Conservation (phyloP, 53 echinoderm and acorn worm species). For the Holothuria scabra region DNA sequence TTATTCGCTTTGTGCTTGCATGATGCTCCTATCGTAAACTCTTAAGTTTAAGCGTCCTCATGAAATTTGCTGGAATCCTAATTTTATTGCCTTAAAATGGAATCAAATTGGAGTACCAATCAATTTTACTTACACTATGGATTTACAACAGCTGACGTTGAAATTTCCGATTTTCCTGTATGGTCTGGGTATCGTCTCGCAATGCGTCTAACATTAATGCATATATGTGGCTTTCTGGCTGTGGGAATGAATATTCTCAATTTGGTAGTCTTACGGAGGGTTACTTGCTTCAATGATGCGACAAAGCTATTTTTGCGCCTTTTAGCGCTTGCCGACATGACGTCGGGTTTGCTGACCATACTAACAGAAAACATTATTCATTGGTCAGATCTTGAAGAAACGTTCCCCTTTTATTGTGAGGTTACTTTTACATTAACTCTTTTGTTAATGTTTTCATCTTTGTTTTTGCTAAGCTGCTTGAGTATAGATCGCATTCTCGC, state of each 20-base stretch:
- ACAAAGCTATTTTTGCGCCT: conserved; percentile 5
- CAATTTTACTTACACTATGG: no score
- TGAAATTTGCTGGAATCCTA: no score
- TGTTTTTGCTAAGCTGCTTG: conserved; percentile 18
- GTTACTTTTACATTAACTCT: background rate
- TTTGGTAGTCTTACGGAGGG: background rate
- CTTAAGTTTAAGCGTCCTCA: no score
- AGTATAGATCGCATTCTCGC: conserved; percentile 22
- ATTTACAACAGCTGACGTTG: no score
- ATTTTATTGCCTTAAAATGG: no score
- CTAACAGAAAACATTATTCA: background rate
- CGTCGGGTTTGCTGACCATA: conserved; percentile 5
- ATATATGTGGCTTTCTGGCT: background rate
- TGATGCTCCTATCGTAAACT: no score
- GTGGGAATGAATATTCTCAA: conserved; percentile 18
- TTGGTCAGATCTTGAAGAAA: background rate
- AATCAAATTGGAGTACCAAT: no score
- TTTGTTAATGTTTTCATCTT: background rate
- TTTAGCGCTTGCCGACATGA: background rate
- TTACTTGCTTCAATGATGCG: conserved; percentile 13
- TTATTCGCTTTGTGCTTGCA: no score
- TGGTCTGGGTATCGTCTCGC: background rate
- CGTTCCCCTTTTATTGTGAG: conserved; percentile 1
- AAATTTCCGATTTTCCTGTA: no score
- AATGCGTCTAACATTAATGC: background rate